Base-by-base conservation (phyloP, 2,888 invertebrate species). In the Drosophila mettleri region DNA sequence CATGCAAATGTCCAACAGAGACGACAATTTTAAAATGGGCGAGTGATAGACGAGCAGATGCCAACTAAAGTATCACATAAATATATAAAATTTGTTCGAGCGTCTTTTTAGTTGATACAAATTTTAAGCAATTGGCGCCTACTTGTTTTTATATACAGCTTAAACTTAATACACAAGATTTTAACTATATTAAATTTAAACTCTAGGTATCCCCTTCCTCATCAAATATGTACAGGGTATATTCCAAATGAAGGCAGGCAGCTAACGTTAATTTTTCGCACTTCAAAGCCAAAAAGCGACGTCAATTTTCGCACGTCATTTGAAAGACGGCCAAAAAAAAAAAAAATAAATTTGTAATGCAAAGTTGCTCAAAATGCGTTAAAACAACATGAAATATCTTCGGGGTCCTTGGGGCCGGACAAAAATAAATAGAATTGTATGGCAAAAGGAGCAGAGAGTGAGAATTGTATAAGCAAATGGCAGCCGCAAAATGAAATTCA, bases 401-500 rank as follows among this genome's bases (percentile, higher is more conserved):
- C 33, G 14, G 34, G 22, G 22, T 22, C 34, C 33, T 14, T 22
- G 49, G 22, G 22, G 49, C 18, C 10, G 27, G 16, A 51, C 20
- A 51, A 16, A 65, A 59, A 63, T 68, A 74, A 68, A 74, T 64
- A 55, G 39, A 75, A 63, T 46, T 54, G 55, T 66, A 22, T 16
- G 43, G 14, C 18, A 7, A 3, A n/a, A 16, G 41, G 4, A 9
- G 34, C n/a, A 7, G 24, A 22, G 53, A 20, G 34, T 51, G 34
- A 48, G 22, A 55, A 67, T 20, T n/a, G 59, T 60, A 52, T 43
- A 72, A 63, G 61, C 34, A 59, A 71, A 70, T 58, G 73, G 63
- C 69, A 78, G 78, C 84, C 85, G 68, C 82, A 84, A 80, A 80
- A 81, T 85, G 80, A 86, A 86, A 85, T 74, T 80, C 85, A 78